phyloP scores from a whole-genome alignment of 2,888 invertebrate genomes.

The Liopterus haemorrhoidalis region DNA sequence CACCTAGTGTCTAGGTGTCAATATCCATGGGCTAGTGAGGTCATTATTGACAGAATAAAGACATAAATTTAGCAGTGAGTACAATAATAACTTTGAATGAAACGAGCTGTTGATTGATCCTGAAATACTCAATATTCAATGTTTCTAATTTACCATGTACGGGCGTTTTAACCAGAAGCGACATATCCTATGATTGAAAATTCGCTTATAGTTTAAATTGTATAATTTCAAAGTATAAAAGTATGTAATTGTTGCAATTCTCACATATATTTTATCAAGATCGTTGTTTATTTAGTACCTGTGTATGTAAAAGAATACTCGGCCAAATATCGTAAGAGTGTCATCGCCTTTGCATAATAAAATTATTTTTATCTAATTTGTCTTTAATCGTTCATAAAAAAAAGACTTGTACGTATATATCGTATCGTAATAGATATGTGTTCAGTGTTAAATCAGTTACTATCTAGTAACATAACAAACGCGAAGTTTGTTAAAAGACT shows the following conservation, averaged over 20 bases:
- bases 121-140: too few relatives aligned
- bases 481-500: constrained; percentile 34
- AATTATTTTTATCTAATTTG: constrained; percentile 17
- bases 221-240: constrained; percentile 5
- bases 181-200: too few relatives aligned
- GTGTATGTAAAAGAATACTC: constrained; percentile 37
- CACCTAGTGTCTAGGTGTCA: too few relatives aligned
- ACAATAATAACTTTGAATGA: too few relatives aligned
- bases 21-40: too few relatives aligned
- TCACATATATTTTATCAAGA: constrained; percentile 21
- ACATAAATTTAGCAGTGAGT: too few relatives aligned
- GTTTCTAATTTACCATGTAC: too few relatives aligned
- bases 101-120: too few relatives aligned
- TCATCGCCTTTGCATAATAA: constrained; percentile 23
- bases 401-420: constrained; percentile 21
- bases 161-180: too few relatives aligned
- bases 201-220: too few relatives aligned
- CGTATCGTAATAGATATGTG: constrained; percentile 21
- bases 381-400: constrained; percentile 20
- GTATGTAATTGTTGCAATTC: constrained; percentile 19
- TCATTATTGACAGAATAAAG: too few relatives aligned
- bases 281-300: constrained; percentile 35
- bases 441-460: constrained; percentile 22
- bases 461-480: constrained; percentile 18
- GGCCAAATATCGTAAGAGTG: constrained; percentile 38